Conservation (phyloP, 2,888 invertebrate genomes). For the Agrotis ipsilon region DNA sequence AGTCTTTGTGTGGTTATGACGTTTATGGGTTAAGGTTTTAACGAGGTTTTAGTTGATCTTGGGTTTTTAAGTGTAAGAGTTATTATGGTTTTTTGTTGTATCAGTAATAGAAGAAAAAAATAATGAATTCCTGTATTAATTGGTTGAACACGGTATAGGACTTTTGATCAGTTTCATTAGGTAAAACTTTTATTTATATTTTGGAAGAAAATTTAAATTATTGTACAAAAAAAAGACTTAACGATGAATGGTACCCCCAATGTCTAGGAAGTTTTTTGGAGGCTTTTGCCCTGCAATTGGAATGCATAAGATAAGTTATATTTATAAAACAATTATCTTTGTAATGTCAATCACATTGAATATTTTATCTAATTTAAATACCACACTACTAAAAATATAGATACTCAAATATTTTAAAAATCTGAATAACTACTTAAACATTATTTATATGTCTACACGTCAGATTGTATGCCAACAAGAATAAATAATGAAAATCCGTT, state of each 20-base stretch:
- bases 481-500: conserved; percentile 1
- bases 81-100: neutral
- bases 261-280: no score
- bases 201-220: no score
- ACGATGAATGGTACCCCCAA: no score
- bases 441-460: conserved; percentile 3
- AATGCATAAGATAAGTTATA: no score
- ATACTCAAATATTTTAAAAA: neutral
- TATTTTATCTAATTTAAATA: neutral
- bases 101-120: neutral
- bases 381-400: neutral
- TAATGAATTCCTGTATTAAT: no score
- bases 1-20: conserved; percentile 52
- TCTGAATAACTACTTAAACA: neutral
- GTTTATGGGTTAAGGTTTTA: conserved; percentile 35
- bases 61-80: conserved; percentile 5
- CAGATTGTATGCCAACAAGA: neutral
- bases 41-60: conserved; percentile 2
- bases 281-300: no score
- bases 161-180: no score
- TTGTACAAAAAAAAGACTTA: no score
- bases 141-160: no score
- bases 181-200: no score
- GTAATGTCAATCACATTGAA: neutral
- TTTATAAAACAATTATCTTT: no score